A percentile compares a stretch with the other conserved stretches of the same genome.
Evolutionary conservation across 1,140 invertebrate genomes (phyloP).

Genomic region (Theocolax elegans): DNA sequence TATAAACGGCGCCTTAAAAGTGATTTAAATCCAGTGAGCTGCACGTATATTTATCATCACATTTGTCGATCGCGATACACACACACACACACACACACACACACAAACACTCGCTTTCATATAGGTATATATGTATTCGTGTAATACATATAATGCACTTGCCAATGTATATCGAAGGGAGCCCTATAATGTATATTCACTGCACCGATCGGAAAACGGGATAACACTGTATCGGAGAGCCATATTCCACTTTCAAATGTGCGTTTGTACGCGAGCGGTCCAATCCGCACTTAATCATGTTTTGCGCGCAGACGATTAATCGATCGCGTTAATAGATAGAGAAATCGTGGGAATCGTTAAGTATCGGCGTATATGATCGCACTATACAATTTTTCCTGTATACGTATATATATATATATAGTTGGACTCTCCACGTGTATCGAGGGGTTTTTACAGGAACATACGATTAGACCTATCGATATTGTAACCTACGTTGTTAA

Average conservation of each 20-base stretch:
- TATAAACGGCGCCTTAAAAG: not conserved
- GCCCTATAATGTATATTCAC: too few relatives aligned
- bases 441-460: constrained; percentile 16
- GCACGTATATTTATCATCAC: constrained; percentile 15
- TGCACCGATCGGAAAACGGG: constrained; percentile 6
- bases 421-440: too few relatives aligned
- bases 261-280: not conserved
- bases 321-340: constrained; percentile 53
- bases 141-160: constrained; percentile 30
- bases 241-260: constrained; percentile 29
- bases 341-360: constrained; percentile 54
- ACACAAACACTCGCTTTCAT: too few relatives aligned
- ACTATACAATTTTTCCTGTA: not conserved
- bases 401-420: too few relatives aligned
- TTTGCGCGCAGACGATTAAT: constrained; percentile 46
- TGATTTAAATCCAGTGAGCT: constrained; percentile 11
- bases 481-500: constrained; percentile 14
- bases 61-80: constrained; percentile 9
- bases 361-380: constrained; percentile 37
- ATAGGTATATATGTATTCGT: too few relatives aligned
- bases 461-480: constrained; percentile 24
- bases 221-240: not conserved
- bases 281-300: constrained; percentile 36
- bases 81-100: too few relatives aligned
- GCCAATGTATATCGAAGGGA: not conserved